Base-by-base conservation (phyloP, 2,797 vertebrate species). In the Phaenicophaeus curvirostris region DNA sequence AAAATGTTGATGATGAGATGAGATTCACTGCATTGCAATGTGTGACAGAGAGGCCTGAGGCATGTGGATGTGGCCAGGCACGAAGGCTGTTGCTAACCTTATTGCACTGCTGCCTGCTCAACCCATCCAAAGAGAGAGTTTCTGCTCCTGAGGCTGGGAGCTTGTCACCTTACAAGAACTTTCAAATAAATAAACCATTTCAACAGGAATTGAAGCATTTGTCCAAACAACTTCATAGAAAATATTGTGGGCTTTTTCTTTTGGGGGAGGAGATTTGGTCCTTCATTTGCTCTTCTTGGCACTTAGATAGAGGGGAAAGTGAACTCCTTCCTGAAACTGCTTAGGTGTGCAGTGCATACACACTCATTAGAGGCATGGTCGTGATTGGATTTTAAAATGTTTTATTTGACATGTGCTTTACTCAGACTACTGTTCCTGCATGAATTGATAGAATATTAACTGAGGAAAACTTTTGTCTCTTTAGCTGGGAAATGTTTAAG, bases 1-100 rank as follows among this genome's bases (percentile, higher is more conserved):
- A 0, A 39, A 85, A 37, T 0, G 5, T 18, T 57, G 53, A 48
- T 42, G 67, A 24, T 42, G 44, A 39, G 31, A 31, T 75, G 50
- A 15, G 19, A 35, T 83, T 57, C 15, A 4, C 51, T 8, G 37
- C 3, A 1, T 31, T 55, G 33, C 28, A 53, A 14, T 1, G 0
- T 24, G 33, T 61, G 27, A 28, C 8, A 5, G 20, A 17, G 24
- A 62, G 13, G 11, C 37, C 62, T 39, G 30, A 35, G 42, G 37
- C 17, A 51, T 1, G 1, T 33, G 33, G 39, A 58, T 16, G 24
- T 1, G 3, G 17, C 25, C 6, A 11, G 33, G 20, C 2, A 0
- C 0, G 2, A 75, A 35, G 31, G 61, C 37, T 74, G 27, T 37
- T 68, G 39, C 25, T 73, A n/a, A 53, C 28, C n/a, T 27, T 13